Percentiles rank a stretch among this genome's conserved stretches.
phyloP scores from a whole-genome alignment of 2,888 invertebrate genomes.

The Drosophila histrio region DNA sequence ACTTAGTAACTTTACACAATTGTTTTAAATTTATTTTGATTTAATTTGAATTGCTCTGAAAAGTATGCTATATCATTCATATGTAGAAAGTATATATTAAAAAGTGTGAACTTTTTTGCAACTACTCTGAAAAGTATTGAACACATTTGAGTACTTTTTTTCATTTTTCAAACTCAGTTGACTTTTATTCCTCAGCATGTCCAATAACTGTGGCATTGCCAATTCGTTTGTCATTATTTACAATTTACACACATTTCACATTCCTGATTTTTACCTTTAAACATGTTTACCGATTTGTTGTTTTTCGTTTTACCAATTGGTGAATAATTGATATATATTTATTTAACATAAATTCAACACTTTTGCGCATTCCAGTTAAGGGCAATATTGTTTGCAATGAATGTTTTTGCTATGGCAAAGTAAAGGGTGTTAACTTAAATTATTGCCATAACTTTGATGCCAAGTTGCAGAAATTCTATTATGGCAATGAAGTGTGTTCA shows the following conservation, averaged over 20 bases:
- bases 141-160: no score
- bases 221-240: neutral
- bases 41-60: neutral
- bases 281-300: neutral
- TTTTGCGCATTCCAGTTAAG: neutral
- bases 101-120: neutral
- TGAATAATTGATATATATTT: neutral
- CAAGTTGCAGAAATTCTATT: conserved; percentile 6
- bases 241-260: neutral
- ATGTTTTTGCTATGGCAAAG: conserved; percentile 26
- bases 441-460: conserved; percentile 19
- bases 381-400: conserved; percentile 15
- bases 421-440: neutral
- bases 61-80: no score
- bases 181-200: neutral
- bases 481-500: conserved; percentile 12
- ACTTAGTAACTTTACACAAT: neutral
- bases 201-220: neutral
- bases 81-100: no score
- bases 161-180: neutral
- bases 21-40: neutral
- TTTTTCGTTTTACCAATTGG: neutral
- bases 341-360: neutral
- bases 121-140: neutral
- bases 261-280: neutral